A percentile compares a stretch with the other conserved stretches of the same genome.
phyloP scores from a whole-genome alignment of 1,140 invertebrate species.

The Luehdorfia chinensis region DNA sequence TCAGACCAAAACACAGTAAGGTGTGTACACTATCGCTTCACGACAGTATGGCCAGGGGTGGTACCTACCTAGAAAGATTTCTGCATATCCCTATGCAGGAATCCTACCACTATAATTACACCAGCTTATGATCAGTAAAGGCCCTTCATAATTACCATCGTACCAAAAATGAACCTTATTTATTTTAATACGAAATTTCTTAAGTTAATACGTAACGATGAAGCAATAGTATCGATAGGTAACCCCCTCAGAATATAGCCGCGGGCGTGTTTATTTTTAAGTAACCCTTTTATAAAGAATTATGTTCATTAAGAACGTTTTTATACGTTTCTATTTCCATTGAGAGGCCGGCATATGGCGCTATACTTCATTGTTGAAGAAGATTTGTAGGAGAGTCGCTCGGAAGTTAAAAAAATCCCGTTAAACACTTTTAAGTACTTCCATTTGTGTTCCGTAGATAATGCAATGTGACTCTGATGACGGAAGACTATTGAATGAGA shows the following conservation, averaged over 20 bases:
- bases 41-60: no score
- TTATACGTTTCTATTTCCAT: slow-evolving; percentile 69
- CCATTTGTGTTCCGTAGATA: slow-evolving; percentile 6
- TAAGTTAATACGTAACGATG: not conserved
- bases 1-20: no score
- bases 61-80: no score
- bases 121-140: no score
- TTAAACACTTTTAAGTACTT: slow-evolving; percentile 11
- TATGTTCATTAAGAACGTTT: slow-evolving; percentile 71
- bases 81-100: no score
- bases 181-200: no score
- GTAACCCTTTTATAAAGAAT: slow-evolving; percentile 71
- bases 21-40: no score
- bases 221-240: slow-evolving; percentile 3
- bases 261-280: slow-evolving; percentile 49
- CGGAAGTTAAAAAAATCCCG: slow-evolving; percentile 21
- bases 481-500: no score
- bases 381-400: slow-evolving; percentile 19
- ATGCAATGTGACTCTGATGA: no score
- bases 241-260: slow-evolving; percentile 36
- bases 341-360: slow-evolving; percentile 51
- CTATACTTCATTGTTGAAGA: slow-evolving; percentile 34
- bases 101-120: no score
- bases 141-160: no score
- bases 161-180: no score